Conservation (phyloP, 2,113 vertebrate genomes). For the Phalacrocorax brasilianus region DNA sequence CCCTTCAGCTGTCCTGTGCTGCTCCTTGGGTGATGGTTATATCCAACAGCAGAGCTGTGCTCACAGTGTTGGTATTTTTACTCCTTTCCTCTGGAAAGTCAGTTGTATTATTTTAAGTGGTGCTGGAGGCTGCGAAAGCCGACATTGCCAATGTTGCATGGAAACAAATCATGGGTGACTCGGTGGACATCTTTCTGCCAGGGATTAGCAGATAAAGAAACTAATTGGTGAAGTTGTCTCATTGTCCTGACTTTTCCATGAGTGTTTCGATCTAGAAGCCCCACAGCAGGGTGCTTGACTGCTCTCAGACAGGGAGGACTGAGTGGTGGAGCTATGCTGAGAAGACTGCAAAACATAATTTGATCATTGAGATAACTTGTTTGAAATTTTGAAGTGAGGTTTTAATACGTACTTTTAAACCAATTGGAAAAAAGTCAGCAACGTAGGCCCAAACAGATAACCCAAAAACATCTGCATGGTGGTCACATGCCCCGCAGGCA, state of each 20-base stretch:
- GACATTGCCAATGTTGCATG: fast-evolving
- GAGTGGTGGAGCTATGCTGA: background rate
- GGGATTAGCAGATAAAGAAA: background rate
- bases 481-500: background rate
- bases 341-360: background rate
- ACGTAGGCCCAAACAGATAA: background rate
- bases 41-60: background rate
- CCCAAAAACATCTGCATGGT: background rate
- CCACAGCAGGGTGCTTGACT: background rate
- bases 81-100: background rate
- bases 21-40: background rate
- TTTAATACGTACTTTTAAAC: background rate
- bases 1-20: fast-evolving
- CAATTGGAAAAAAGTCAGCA: fast-evolving
- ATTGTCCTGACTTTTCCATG: background rate
- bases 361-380: background rate
- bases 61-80: fast-evolving
- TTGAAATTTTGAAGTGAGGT: background rate
- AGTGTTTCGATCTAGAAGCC: background rate
- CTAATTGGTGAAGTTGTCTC: background rate
- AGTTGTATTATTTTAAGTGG: background rate
- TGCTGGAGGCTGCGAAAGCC: background rate
- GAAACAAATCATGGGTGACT: background rate
- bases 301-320: background rate
- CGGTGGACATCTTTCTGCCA: fast-evolving